A percentile compares a stretch with the other conserved stretches of the same genome.
phyloP scores from a whole-genome alignment of 2,888 invertebrate genomes.

The Lacanobia wlatinum region DNA sequence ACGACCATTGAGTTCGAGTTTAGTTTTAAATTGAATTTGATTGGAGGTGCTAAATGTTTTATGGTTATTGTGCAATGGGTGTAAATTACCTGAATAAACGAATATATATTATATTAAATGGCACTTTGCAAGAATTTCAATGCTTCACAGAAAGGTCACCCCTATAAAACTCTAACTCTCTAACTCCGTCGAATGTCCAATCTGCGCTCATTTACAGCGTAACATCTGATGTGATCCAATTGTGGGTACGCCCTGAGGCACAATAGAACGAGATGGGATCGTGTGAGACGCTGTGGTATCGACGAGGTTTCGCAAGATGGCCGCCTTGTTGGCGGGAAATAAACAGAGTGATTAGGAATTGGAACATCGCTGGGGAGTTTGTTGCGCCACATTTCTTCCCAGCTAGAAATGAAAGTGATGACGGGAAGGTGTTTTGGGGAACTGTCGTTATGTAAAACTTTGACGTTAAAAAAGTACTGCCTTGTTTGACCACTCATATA shows the following conservation, averaged over 20 bases:
- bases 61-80: no score
- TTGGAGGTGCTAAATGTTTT: neutral
- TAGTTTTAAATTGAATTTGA: neutral
- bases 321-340: conserved; percentile 31
- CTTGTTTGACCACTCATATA: no score
- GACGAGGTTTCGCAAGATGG: conserved; percentile 42
- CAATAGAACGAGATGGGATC: conserved; percentile 56
- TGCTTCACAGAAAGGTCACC: neutral
- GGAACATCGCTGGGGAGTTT: neutral
- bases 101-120: no score
- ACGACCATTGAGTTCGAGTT: neutral
- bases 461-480: no score
- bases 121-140: neutral
- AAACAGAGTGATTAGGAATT: conserved; percentile 32
- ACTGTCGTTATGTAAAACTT: no score
- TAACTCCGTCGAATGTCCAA: conserved; percentile 16
- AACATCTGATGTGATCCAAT: conserved; percentile 39
- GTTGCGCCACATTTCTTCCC: no score
- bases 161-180: neutral
- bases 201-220: conserved; percentile 14
- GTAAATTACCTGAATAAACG: no score
- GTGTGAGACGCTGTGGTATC: conserved; percentile 55
- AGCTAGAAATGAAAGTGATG: no score
- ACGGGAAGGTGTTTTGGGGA: no score
- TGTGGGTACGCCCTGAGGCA: conserved; percentile 38